Percentiles rank a stretch among this genome's conserved stretches.
Conservation (phyloP, 2,113 vertebrate species). For the Dunckerocampus dactyliophorus region DNA sequence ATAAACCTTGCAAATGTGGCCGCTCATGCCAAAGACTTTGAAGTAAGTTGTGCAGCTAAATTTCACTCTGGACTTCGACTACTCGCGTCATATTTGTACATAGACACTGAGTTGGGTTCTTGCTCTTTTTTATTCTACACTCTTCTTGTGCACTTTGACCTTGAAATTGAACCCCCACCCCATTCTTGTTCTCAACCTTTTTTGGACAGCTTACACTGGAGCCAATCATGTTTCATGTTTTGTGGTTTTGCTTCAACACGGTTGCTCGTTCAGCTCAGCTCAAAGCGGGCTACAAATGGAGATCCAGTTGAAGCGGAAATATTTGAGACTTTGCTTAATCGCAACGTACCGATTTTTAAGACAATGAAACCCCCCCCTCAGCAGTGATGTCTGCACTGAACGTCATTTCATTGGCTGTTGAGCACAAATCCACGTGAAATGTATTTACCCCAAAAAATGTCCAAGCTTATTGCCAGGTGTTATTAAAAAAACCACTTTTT, state of each 20-base stretch:
- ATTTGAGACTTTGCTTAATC: too few species aligned
- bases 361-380: too few species aligned
- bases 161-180: not conserved
- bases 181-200: not conserved
- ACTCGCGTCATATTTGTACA: not conserved
- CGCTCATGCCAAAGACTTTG: constrained; percentile 85
- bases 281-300: not conserved
- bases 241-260: not conserved
- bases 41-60: constrained; percentile 60
- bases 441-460: too few species aligned
- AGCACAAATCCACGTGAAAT: too few species aligned
- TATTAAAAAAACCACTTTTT: too few species aligned
- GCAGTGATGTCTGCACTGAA: too few species aligned
- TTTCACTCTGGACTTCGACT: not conserved
- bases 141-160: constrained; percentile 22
- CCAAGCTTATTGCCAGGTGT: too few species aligned
- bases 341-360: too few species aligned
- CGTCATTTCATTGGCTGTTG: too few species aligned
- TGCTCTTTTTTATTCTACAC: constrained; percentile 21
- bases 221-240: not conserved
- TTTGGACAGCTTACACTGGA: constrained; percentile 11
- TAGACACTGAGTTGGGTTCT: too few species aligned
- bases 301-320: too few species aligned
- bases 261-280: not conserved
- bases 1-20: constrained; percentile 47